Conservation (phyloP, 2,797 vertebrate genomes). For the Etheostoma perlongum region DNA sequence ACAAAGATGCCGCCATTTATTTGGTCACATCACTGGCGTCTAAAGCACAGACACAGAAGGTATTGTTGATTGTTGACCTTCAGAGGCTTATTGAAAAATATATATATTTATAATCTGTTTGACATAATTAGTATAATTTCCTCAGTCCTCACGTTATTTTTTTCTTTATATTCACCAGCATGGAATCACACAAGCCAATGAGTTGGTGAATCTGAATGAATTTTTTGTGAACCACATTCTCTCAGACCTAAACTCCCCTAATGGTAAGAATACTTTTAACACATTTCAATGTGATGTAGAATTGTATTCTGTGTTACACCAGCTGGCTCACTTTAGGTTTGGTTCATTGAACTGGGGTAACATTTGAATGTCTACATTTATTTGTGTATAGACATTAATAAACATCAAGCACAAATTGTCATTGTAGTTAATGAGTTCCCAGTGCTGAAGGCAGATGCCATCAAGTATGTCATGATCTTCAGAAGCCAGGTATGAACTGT, state of each 20-base stretch:
- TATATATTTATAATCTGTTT: neutral
- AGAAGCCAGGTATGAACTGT: conserved; percentile 92
- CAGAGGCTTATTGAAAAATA: too few relatives aligned
- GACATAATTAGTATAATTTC: neutral
- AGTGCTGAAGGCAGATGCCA: conserved; percentile 97
- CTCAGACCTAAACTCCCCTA: conserved; percentile 93
- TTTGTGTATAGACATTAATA: neutral
- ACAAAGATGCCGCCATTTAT: conserved; percentile 99
- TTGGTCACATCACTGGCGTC: conserved; percentile 98
- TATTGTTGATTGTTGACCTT: conserved; percentile 54
- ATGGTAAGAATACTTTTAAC: conserved; percentile 82
- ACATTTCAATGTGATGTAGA: neutral
- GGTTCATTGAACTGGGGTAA: neutral
- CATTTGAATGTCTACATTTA: neutral
- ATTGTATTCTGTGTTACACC: neutral
- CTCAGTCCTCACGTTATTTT: neutral
- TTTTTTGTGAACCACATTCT: conserved; percentile 98
- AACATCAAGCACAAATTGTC: conserved; percentile 5
- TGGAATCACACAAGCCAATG: conserved; percentile 99
- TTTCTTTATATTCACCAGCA: conserved; percentile 83
- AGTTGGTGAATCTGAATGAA: conserved; percentile 96
- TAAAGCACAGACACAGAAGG: conserved; percentile 99
- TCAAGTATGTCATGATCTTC: conserved; percentile 99
- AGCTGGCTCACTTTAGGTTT: neutral
- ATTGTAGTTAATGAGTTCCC: conserved; percentile 96